Conservation (phyloP, 2,888 invertebrate genomes). For the Ichneumon xanthorius region DNA sequence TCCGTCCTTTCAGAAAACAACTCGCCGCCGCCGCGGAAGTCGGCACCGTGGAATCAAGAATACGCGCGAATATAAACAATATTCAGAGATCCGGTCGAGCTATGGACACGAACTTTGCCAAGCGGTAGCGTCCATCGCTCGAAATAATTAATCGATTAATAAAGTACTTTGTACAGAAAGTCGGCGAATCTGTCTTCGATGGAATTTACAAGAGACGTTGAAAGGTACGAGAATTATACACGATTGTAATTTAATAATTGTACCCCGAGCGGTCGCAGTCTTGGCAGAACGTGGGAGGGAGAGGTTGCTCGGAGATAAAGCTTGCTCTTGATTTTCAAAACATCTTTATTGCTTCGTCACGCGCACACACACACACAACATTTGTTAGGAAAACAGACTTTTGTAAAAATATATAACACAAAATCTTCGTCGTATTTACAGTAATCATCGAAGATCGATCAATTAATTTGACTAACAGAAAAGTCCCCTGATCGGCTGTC, state of each 20-base stretch:
- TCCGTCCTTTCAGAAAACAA: slow-evolving; percentile 86
- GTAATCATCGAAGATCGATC: slow-evolving; percentile 41
- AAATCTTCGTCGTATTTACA: slow-evolving; percentile 58
- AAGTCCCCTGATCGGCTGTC: background rate
- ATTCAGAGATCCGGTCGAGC: slow-evolving; percentile 93
- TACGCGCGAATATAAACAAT: slow-evolving; percentile 95
- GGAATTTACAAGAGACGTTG: slow-evolving; percentile 4
- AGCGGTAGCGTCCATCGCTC: slow-evolving; percentile 84
- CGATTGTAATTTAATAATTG: background rate
- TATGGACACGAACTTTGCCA: slow-evolving; percentile 94
- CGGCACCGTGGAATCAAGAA: slow-evolving; percentile 92
- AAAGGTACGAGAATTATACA: background rate
- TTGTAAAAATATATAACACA: slow-evolving; percentile 62
- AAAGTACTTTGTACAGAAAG: slow-evolving; percentile 20
- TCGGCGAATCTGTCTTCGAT: background rate
- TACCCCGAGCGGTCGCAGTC: background rate
- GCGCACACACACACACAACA: slow-evolving; percentile 34
- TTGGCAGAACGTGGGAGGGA: background rate
- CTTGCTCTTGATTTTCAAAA: slow-evolving; percentile 6
- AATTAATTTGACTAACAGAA: slow-evolving; percentile 53
- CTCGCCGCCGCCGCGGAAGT: slow-evolving; percentile 88
- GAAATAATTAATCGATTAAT: slow-evolving; percentile 4
- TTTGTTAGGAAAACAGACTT: slow-evolving; percentile 18
- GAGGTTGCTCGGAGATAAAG: background rate
- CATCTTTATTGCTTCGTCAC: slow-evolving; percentile 40